Base-by-base conservation (phyloP, 2,113 vertebrate species). In the Ameiurus melas region DNA sequence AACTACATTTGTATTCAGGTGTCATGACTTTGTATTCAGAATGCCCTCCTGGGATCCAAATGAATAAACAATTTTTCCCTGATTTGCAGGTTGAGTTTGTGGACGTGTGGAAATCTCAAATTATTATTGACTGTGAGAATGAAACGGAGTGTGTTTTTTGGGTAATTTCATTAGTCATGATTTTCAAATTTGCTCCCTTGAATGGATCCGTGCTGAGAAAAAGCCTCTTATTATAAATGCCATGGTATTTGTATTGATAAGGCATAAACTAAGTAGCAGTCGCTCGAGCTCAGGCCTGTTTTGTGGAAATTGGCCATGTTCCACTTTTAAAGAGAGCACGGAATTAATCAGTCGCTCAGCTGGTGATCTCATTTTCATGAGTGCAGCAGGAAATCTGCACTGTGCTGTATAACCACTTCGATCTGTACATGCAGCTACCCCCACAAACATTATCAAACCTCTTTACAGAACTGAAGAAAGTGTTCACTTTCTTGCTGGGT, bases 261-360 rank as follows among this genome's bases (percentile, higher is more conserved):
- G 53, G 16, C 17, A 12, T 57, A 82, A 87, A 82, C 78, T 22
- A 43, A 68, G 47, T 43, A 33, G 27, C 51, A 9, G 30, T 84
- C 62, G 20, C 10, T 36, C 14, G 5, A 55, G 33, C 27, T 22
- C 19, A 1, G 25, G 19, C n/a, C 66, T 53, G 47, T 57, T 71
- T 36, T n/a, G 78, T 43, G 51, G 16, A 71, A 81, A 70, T 66
- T 70, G 78, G 78, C 78, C 58, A 57, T 22, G 20, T 43, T 70
- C 57, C 73, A 77, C 77, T 78, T 78, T 86, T 62, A 85, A 36
- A 86, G 33, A 62, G 36, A 78, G 85, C 85, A 30, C 73, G 55
- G 58, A 78, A 86, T 86, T 62, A 86, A 86, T 86, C 85, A 71
- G 47, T 13, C 25, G 10, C 57, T 86, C 73, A 43, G 27, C 75